Evolutionary conservation across 1,140 invertebrate species (phyloP).

Genomic region (Sinonovacula constricta): DNA sequence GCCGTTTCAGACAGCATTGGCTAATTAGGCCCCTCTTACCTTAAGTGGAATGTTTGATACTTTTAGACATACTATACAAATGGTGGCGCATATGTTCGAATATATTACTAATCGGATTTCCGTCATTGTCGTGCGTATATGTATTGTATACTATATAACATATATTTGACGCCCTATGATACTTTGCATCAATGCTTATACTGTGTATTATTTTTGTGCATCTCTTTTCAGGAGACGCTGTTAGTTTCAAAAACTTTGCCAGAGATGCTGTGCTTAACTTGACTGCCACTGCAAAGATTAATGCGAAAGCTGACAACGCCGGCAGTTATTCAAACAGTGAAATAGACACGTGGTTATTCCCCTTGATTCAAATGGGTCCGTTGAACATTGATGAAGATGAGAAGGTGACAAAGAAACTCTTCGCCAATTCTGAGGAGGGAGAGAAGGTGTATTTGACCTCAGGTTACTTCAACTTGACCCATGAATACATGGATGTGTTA

Average conservation of each 20-base stretch:
- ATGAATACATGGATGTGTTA: slow-evolving; percentile 90
- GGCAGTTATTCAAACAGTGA: slow-evolving; percentile 34
- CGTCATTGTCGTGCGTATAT: no score
- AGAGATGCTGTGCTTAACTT: neutral
- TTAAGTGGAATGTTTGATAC: no score
- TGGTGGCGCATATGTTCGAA: no score
- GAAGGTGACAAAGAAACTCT: slow-evolving; percentile 85
- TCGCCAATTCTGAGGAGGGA: slow-evolving; percentile 76
- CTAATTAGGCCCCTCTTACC: no score
- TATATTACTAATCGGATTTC: no score
- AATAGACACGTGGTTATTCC: slow-evolving; percentile 93
- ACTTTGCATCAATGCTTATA: neutral
- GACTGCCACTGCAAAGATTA: neutral
- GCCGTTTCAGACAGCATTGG: no score
- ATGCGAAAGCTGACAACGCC: neutral
- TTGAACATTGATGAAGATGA: slow-evolving; percentile 91
- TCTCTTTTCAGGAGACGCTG: slow-evolving; percentile 8
- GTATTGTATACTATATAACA: no score
- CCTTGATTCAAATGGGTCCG: slow-evolving; percentile 96
- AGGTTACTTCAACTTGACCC: slow-evolving; percentile 98
- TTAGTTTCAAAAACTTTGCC: neutral
- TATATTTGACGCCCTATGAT: neutral
- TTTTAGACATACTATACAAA: no score
- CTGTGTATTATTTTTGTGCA: neutral
- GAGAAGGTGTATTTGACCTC: slow-evolving; percentile 88